Conservation (phyloP, 2,888 invertebrate species). For the Drosophila glabriapex region DNA sequence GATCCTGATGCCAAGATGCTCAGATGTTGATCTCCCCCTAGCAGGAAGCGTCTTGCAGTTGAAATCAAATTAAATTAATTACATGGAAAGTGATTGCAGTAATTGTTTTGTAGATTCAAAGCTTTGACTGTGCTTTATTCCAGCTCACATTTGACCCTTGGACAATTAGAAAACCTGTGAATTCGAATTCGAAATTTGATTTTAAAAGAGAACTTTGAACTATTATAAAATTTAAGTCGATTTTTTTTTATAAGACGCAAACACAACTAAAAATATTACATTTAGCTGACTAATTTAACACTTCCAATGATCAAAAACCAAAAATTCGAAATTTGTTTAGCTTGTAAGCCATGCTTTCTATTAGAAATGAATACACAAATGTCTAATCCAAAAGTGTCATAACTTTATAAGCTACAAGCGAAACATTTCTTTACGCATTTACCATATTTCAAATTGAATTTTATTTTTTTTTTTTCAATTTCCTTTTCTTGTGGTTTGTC, state of each 20-base stretch:
- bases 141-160: conserved; percentile 28
- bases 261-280: neutral
- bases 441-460: neutral
- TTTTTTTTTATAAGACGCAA: neutral
- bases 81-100: conserved; percentile 58
- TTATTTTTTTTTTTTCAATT: neutral
- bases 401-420: conserved; percentile 1
- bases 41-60: conserved; percentile 37
- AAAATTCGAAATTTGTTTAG: neutral
- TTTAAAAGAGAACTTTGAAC: neutral
- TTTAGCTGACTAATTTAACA: neutral
- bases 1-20: conserved; percentile 13
- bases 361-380: neutral
- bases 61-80: conserved; percentile 71
- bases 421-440: conserved; percentile 5
- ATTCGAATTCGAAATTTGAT: conserved; percentile 7
- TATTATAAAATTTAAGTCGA: neutral
- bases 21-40: conserved; percentile 27
- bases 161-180: conserved; percentile 27
- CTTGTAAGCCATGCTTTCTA: neutral
- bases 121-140: neutral
- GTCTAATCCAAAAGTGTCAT: neutral
- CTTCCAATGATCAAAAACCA: neutral
- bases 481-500: neutral
- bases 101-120: conserved; percentile 69